These are phyloP conservation scores for Eilema caniola DNA, from an alignment of 2,888 invertebrate genomes.

Conservation along the genomic window DNA sequence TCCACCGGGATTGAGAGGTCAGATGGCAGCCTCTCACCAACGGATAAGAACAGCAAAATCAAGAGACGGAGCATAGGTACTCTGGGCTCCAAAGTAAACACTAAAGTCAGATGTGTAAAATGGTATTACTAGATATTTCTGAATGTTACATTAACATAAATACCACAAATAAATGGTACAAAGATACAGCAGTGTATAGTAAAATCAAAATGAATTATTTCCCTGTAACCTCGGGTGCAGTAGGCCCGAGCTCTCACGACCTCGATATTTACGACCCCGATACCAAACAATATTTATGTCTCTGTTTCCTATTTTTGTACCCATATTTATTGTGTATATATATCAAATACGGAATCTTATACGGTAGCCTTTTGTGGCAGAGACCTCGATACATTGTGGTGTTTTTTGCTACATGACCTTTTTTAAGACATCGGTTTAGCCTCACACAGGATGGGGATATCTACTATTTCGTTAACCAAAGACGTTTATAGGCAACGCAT, in stretches of 20 bases:
- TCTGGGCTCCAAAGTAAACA: too few relatives aligned
- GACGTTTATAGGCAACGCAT: not conserved
- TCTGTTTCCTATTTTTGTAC: slow-evolving; percentile 73
- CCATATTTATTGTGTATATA: slow-evolving; percentile 57
- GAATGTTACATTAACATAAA: not conserved
- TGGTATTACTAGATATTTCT: too few relatives aligned
- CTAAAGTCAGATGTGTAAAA: too few relatives aligned
- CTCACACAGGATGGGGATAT: not conserved
- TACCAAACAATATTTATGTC: slow-evolving; percentile 80
- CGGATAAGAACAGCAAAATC: too few relatives aligned
- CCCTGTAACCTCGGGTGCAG: slow-evolving; percentile 40
- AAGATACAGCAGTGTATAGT: slow-evolving; percentile 20
- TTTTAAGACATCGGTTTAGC: not conserved
- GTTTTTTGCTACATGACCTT: slow-evolving; percentile 9
- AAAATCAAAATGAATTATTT: slow-evolving; percentile 47
- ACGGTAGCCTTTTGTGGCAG: slow-evolving; percentile 31
- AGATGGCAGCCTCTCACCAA: too few relatives aligned
- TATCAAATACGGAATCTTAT: slow-evolving; percentile 49
- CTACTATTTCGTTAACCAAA: not conserved
- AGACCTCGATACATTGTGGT: slow-evolving; percentile 20
- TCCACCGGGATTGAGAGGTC: too few relatives aligned
- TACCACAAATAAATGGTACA: slow-evolving; percentile 1
- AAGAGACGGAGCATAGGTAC: too few relatives aligned
- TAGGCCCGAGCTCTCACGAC: slow-evolving; percentile 72
- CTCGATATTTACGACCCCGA: slow-evolving; percentile 75